Conservation (phyloP, 2,888 invertebrate genomes). For the Chloroclysta siterata region DNA sequence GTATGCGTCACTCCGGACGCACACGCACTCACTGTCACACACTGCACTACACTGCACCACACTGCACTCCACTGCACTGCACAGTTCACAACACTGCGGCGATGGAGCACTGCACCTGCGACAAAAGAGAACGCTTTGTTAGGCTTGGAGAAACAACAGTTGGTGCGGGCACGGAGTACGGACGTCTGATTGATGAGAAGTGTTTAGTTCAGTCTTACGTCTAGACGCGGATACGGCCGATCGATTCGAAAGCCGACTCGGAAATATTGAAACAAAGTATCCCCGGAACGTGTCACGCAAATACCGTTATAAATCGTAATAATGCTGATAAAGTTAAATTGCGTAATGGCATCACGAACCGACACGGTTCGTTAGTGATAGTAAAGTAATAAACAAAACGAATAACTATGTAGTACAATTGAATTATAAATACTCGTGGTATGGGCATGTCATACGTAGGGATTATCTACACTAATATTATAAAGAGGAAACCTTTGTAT, state of each 20-base stretch:
- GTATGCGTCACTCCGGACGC: slow-evolving; percentile 74
- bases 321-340: slow-evolving; percentile 21
- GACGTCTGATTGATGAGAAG: slow-evolving; percentile 31
- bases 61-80: slow-evolving; percentile 40
- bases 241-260: slow-evolving; percentile 28
- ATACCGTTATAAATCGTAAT: slow-evolving; percentile 13
- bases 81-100: slow-evolving; percentile 40
- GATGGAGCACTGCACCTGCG: slow-evolving; percentile 62
- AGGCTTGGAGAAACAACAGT: slow-evolving; percentile 28
- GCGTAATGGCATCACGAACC: slow-evolving; percentile 19
- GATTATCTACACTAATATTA: too few relatives aligned
- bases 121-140: slow-evolving; percentile 54
- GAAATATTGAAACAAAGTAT: slow-evolving; percentile 26
- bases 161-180: slow-evolving; percentile 10
- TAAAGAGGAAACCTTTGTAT: too few relatives aligned
- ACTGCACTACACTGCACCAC: slow-evolving; percentile 51
- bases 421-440: not conserved
- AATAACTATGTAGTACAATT: not conserved
- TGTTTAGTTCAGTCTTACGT: slow-evolving; percentile 27
- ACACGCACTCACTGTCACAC: slow-evolving; percentile 46
- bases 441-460: too few relatives aligned
- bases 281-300: slow-evolving; percentile 24
- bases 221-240: slow-evolving; percentile 29
- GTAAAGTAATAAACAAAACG: slow-evolving; percentile 1
- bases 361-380: not conserved